These are phyloP conservation scores for Monopis laevigella DNA, from an alignment of 2,888 invertebrate genomes.

Conservation along the genomic window DNA sequence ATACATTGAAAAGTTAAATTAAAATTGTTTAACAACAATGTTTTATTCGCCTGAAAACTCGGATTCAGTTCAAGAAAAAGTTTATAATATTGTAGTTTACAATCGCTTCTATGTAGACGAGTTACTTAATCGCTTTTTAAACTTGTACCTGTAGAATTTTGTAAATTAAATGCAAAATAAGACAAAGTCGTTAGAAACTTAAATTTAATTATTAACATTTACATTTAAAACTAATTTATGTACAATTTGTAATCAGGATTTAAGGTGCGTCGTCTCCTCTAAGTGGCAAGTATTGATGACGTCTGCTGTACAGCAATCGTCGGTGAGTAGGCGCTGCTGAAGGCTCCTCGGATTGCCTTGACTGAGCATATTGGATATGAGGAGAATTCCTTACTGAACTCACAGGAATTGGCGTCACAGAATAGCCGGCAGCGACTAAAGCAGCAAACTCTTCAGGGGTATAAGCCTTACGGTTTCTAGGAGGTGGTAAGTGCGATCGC, in stretches of 20 bases:
- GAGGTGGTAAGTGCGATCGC: conserved; percentile 52
- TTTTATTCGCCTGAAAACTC: no score
- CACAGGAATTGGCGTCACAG: conserved; percentile 59
- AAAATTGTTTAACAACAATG: no score
- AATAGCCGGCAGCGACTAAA: conserved; percentile 55
- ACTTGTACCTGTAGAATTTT: no score
- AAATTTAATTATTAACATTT: conserved; percentile 2
- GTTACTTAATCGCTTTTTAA: no score
- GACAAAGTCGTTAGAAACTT: conserved; percentile 1
- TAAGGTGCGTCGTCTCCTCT: conserved; percentile 57
- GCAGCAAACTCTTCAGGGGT: conserved; percentile 62
- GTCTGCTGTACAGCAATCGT: conserved; percentile 35
- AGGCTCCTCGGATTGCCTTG: conserved; percentile 35
- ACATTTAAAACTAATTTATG: conserved; percentile 9
- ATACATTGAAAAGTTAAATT: no score
- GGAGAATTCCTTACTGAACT: conserved; percentile 28
- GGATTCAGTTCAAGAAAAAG: no score
- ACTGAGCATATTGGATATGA: conserved; percentile 35
- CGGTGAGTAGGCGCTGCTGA: conserved; percentile 33
- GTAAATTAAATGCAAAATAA: no score
- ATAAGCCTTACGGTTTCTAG: conserved; percentile 58
- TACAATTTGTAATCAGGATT: conserved; percentile 19
- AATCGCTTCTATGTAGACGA: no score
- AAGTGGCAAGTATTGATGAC: conserved; percentile 52
- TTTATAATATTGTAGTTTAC: no score